Conservation (phyloP, 1,140 invertebrate genomes). For the Drosophila paulistorum region DNA sequence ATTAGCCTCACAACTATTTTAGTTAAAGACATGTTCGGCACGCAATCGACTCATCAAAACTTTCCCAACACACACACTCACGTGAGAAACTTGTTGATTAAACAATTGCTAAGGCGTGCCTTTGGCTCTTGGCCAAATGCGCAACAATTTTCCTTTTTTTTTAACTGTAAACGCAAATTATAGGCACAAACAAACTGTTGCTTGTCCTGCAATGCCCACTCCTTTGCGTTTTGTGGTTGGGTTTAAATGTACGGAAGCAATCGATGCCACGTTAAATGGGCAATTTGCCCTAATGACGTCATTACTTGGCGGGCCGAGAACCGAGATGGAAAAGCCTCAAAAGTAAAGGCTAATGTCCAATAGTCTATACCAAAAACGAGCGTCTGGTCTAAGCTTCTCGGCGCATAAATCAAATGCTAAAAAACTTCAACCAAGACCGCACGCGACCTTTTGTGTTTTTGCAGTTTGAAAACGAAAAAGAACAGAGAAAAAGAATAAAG, state of each 20-base stretch:
- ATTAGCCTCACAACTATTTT: conserved; percentile 58
- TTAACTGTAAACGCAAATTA: conserved; percentile 44
- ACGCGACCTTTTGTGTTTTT: conserved; percentile 53
- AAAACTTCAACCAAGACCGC: conserved; percentile 64
- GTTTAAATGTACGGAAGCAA: conserved; percentile 78
- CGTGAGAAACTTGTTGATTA: conserved; percentile 40
- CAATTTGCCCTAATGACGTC: conserved; percentile 75
- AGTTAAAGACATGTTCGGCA: conserved; percentile 47
- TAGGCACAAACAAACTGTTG: conserved; percentile 57
- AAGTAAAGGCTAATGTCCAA: conserved; percentile 36
- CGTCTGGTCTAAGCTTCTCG: conserved; percentile 20
- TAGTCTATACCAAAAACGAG: conserved; percentile 8
- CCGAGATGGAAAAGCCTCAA: conserved; percentile 3
- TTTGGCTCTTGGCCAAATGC: conserved; percentile 57
- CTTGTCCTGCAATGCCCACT: conserved; percentile 22
- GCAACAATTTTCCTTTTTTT: conserved; percentile 60
- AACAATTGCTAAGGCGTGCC: conserved; percentile 47
- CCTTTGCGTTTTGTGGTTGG: conserved; percentile 12
- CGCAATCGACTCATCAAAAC: conserved; percentile 41
- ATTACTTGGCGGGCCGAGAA: conserved; percentile 59
- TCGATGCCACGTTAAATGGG: conserved; percentile 68
- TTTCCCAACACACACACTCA: background rate
- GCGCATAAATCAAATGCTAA: conserved; percentile 71
- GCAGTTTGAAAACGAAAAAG: conserved; percentile 23
- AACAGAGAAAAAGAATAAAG: background rate